These are phyloP conservation scores for Hirundo rustica DNA, from an alignment of 2,797 vertebrate species.

Conservation along the genomic window DNA sequence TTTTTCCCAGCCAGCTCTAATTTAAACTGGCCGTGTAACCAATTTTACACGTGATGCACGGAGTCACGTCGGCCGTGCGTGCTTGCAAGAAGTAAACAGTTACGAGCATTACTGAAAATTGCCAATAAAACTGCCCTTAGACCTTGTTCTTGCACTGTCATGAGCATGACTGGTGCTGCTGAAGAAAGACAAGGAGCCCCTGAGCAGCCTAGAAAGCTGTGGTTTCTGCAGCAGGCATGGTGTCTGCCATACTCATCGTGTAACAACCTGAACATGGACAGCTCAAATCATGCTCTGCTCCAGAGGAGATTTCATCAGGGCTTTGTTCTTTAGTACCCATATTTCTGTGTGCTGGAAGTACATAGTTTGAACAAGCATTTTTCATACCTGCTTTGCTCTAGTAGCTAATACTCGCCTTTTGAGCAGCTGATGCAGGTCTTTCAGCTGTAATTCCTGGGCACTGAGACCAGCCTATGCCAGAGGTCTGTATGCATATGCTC, in stretches of 20 bases:
- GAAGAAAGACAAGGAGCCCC: neutral
- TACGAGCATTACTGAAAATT: neutral
- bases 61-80: rapidly evolving
- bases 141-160: neutral
- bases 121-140: neutral
- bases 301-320: neutral
- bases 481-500: neutral
- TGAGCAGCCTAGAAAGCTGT: neutral
- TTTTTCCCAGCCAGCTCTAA: neutral
- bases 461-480: neutral
- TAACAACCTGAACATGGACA: neutral
- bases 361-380: neutral
- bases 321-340: neutral
- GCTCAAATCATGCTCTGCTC: neutral
- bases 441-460: neutral
- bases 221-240: neutral
- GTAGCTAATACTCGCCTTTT: neutral
- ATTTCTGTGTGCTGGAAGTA: neutral
- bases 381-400: neutral
- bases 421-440: neutral
- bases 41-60: neutral
- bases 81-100: neutral
- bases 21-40: neutral
- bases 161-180: neutral
- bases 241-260: neutral